phyloP scores from a whole-genome alignment of 2,888 invertebrate species.

The Dione juno region DNA sequence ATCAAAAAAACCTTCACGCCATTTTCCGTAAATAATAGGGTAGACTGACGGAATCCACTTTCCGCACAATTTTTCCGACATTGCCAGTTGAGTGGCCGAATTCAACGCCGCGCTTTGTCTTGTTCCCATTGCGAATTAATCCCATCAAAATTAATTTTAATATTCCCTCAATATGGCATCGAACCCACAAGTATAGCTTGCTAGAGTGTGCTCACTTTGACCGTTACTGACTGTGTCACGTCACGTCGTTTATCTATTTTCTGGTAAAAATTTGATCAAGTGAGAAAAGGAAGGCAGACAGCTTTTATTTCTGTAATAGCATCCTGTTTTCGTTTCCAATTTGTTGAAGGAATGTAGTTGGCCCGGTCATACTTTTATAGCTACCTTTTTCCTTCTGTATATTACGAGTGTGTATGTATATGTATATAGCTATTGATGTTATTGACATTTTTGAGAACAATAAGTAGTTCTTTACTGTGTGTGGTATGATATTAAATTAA shows the following conservation, averaged over 20 bases:
- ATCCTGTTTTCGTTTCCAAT: slow-evolving; percentile 22
- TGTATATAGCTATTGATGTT: not conserved
- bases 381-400: slow-evolving; percentile 3
- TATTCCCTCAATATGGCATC: not conserved
- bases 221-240: too few relatives aligned
- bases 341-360: slow-evolving; percentile 1
- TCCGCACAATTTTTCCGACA: too few relatives aligned
- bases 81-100: too few relatives aligned
- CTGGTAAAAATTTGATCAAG: slow-evolving; percentile 44
- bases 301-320: slow-evolving; percentile 18
- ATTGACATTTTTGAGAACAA: not conserved
- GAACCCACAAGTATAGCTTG: not conserved
- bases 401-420: not conserved
- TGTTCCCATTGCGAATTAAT: too few relatives aligned
- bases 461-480: not conserved
- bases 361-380: slow-evolving; percentile 10
- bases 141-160: too few relatives aligned
- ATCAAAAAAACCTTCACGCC: too few relatives aligned
- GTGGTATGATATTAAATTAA: too few relatives aligned
- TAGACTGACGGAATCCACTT: too few relatives aligned
- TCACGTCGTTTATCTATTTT: slow-evolving; percentile 15
- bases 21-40: too few relatives aligned
- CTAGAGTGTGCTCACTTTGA: too few relatives aligned
- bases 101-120: too few relatives aligned
- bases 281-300: slow-evolving; percentile 31